phyloP scores from a whole-genome alignment of 2,797 vertebrate genomes.

The Peromyscus attwateri region DNA sequence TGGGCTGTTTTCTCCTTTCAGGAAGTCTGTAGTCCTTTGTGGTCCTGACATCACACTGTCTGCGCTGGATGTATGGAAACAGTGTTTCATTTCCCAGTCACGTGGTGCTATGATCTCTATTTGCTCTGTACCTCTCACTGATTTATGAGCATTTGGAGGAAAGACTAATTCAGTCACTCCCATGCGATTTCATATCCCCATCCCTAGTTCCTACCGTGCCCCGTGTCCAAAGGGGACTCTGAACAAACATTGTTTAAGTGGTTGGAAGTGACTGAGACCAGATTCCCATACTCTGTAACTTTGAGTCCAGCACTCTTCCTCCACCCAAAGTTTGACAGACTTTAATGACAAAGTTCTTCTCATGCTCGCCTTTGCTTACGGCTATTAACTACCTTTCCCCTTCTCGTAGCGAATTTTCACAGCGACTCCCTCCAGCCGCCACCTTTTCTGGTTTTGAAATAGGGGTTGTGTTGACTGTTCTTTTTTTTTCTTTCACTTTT shows the following conservation, averaged over 20 bases:
- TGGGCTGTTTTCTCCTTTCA: background rate
- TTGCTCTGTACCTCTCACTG: background rate
- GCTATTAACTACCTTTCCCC: background rate
- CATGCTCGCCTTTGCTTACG: background rate
- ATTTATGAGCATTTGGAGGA: conserved; percentile 7
- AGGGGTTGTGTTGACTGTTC: background rate
- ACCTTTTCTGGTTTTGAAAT: background rate
- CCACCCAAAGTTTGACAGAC: background rate
- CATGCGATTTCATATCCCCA: background rate
- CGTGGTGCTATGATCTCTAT: background rate
- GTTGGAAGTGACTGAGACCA: background rate
- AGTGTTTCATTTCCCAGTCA: background rate
- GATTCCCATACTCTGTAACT: background rate
- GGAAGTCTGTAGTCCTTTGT: background rate
- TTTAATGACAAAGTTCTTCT: background rate
- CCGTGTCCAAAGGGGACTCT: background rate
- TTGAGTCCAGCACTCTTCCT: background rate
- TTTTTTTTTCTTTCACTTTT: conserved; percentile 18
- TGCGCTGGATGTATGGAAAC: background rate
- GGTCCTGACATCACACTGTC: too few relatives aligned
- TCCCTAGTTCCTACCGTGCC: background rate
- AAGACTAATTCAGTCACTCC: background rate
- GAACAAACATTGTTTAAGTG: background rate
- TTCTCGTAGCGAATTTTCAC: background rate
- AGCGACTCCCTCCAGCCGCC: background rate